Base-by-base conservation (phyloP, 1,140 invertebrate genomes). In the Drosophila pachea region DNA sequence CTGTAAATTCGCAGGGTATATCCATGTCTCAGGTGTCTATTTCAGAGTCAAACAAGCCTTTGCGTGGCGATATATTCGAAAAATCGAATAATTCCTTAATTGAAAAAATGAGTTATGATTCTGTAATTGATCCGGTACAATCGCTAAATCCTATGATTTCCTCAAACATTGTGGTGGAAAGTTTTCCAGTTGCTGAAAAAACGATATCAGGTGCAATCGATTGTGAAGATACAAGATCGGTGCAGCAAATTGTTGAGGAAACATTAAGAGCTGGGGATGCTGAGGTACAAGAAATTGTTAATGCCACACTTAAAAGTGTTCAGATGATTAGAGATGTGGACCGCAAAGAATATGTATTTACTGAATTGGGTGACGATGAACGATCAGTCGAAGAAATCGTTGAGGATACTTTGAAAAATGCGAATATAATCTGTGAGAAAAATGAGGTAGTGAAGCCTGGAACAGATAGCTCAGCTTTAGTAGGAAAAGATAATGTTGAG, bases 241-340 rank as follows among this genome's bases (percentile, higher is more conserved):
- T 86, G 8, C 74, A 86, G 22, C 81, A 86, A 53, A 86, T 86
- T 56, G 81, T 86, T 16, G 81, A 86, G 45, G 81, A 86, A 12
- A 86, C 81, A n/a, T 55, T 86, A 22, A 72, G 71, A 58, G 81
- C 76, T 35, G 76, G 81, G 22, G 81, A 86, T 68, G 77, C 32
- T 31, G 81, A 86, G 35, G 81, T 74, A 16, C 50, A 77, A 49
- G 68, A 86, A 52, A 86, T 86, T 54, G 82, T 86, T 0, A 70
- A 75, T 38, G 74, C 72, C 58, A 86, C 81, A n/a, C 74, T 86
- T 4, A 69, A 52, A 38, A 73, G 55, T 32, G 61, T 63, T 0
- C 76, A 81, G 8, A 7, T 52, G 4, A 43, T 69, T 6, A 36
- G 48, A 11, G 63, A 61, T 7, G 4, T 65, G 6, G 36, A 52